phyloP scores from a whole-genome alignment of 2,888 invertebrate species.

The Caenorhabditis panamensis region DNA sequence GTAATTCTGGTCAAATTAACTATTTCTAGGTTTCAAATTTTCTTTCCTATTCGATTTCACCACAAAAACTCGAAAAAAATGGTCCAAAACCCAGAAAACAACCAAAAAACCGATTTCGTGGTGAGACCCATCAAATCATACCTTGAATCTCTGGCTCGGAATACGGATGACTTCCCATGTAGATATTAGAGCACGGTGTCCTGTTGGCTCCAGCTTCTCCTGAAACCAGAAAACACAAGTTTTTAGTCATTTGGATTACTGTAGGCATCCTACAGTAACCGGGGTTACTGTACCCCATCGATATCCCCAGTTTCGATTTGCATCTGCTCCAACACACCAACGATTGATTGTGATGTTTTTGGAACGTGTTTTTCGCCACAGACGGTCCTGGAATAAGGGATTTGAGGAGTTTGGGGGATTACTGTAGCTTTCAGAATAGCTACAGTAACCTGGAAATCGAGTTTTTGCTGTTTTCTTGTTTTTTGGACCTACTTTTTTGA shows the following conservation, averaged over 20 bases:
- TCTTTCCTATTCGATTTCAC: no score
- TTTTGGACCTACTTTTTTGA: no score
- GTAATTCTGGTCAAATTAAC: no score
- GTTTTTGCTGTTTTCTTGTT: no score
- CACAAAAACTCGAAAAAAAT: no score
- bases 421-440: not conserved
- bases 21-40: no score
- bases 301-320: conserved; percentile 81
- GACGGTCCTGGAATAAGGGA: conserved; percentile 75
- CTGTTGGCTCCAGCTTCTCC: conserved; percentile 77
- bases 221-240: no score
- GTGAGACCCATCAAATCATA: no score
- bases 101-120: no score
- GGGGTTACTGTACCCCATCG: conserved; percentile 69
- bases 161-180: conserved; percentile 72
- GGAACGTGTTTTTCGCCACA: conserved; percentile 81
- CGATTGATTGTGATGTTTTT: conserved; percentile 73
- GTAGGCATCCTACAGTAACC: no score
- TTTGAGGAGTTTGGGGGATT: not conserved
- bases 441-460: not conserved
- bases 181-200: conserved; percentile 79
- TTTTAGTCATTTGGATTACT: not conserved
- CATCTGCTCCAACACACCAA: conserved; percentile 80
- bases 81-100: no score
- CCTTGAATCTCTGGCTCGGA: conserved; percentile 76